Percentiles rank a stretch among this genome's conserved stretches.
Conservation (phyloP, 2,113 vertebrate genomes). For the Cyanoderma ruficeps region DNA sequence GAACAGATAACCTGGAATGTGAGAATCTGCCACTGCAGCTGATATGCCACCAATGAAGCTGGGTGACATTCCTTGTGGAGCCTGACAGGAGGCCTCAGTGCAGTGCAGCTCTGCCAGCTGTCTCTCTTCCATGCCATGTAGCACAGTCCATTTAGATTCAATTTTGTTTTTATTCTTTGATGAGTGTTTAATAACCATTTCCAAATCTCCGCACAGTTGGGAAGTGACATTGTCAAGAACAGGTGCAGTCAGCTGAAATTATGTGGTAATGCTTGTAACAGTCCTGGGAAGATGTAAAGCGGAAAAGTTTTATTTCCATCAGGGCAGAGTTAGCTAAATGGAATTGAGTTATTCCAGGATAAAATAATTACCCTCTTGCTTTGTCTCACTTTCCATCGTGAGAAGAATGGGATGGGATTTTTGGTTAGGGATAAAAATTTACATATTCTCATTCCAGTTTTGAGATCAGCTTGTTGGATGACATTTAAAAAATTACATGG, state of each 20-base stretch:
- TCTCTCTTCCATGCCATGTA: neutral
- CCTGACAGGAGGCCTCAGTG: neutral
- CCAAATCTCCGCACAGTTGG: slow-evolving; percentile 60
- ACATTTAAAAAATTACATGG: neutral
- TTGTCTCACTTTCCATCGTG: neutral
- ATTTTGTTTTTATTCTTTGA: slow-evolving; percentile 67
- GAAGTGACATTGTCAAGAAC: slow-evolving; percentile 57
- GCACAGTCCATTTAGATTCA: slow-evolving; percentile 55
- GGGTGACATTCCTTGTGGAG: neutral
- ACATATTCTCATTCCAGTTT: neutral
- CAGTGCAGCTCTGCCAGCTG: slow-evolving; percentile 52
- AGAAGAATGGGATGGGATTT: neutral
- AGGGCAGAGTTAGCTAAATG: neutral
- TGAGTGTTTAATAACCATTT: slow-evolving; percentile 65
- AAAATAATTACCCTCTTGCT: neutral
- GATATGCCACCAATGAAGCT: neutral
- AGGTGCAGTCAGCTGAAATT: slow-evolving; percentile 61
- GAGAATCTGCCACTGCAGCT: neutral
- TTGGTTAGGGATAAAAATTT: neutral
- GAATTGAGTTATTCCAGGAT: neutral
- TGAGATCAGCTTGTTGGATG: neutral
- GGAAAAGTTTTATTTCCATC: neutral
- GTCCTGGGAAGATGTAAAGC: neutral
- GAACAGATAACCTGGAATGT: neutral
- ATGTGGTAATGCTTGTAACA: slow-evolving; percentile 12